Conservation (phyloP, 2,888 invertebrate species). For the Lamproptera curius region DNA sequence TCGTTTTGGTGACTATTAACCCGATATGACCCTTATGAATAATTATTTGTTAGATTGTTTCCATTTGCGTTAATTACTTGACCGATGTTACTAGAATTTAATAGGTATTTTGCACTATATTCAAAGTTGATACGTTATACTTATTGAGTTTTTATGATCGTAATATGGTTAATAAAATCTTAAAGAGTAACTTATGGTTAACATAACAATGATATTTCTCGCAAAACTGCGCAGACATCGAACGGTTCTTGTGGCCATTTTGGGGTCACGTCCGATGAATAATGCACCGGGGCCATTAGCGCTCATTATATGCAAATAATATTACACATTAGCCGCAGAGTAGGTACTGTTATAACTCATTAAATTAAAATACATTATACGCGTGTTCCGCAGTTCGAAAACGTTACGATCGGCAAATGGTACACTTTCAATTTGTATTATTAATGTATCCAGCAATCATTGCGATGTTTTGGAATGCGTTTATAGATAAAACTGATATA, state of each 20-base stretch:
- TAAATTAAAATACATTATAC: conserved; percentile 24
- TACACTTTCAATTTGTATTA: too few relatives aligned
- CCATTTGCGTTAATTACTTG: too few relatives aligned
- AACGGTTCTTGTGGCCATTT: conserved; percentile 61
- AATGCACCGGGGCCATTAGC: conserved; percentile 63
- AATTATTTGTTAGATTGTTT: too few relatives aligned
- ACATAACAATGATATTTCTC: conserved; percentile 21
- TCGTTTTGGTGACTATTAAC: too few relatives aligned
- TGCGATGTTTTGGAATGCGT: too few relatives aligned
- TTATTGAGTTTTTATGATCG: too few relatives aligned
- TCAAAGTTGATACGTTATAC: too few relatives aligned
- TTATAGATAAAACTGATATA: too few relatives aligned
- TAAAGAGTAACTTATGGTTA: conserved; percentile 2
- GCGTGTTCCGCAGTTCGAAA: conserved; percentile 4
- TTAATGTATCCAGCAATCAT: too few relatives aligned
- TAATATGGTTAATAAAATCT: not conserved
- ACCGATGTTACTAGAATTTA: too few relatives aligned
- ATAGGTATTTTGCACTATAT: too few relatives aligned
- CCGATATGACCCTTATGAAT: too few relatives aligned
- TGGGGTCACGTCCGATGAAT: conserved; percentile 68
- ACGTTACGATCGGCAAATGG: not conserved
- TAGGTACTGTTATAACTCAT: conserved; percentile 27
- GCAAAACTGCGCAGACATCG: conserved; percentile 40
- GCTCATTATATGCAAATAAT: conserved; percentile 77
- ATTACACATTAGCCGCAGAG: conserved; percentile 47